Base-by-base conservation (phyloP, 1,140 invertebrate genomes). In the Oppia nitens region DNA sequence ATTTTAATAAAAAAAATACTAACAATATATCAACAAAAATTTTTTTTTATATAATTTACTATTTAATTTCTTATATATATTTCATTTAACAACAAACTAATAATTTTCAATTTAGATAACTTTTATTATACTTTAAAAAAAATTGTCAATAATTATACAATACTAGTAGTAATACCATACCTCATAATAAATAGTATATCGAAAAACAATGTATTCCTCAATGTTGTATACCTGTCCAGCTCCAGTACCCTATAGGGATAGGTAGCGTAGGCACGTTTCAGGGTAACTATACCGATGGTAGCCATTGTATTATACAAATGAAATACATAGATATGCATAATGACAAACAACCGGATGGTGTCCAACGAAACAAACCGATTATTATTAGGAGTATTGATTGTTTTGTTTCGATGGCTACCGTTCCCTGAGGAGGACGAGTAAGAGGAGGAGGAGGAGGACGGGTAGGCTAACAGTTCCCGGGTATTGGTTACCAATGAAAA, bases 221-320 rank as follows among this genome's bases (percentile, higher is more conserved):
- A 49, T 47, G 45, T 48, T 3, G 56, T 49, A 45, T 57, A 57
- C 17, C 56, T 40, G 25, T 57, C 56, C n/a, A 20, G n/a, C 11
- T 26, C 12, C n/a, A 57, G 12, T n/a, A 14, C 3, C 11, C n/a
- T 11, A 12, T 14, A 27, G 2, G 56, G 56, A 45, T 57, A 57
- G n/a, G 56, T 57, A 20, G 47, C 48, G n/a, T 49, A 57, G 14
- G 26, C 50, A 11, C 56, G 56, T 45, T 57, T 57, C 40, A 57
- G 32, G 12, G 56, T 49, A 9, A 57, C 56, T 20, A 51, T 23
- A 1, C 56, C 56, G 2, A 57, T 27, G 12, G 56, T 57, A n/a
- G 56, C 47, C 14, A 49, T 21, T 20, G 17, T 14, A 24, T 57
- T 57, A 23, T 49, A 57, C 29, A 48, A 57, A 40, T 57, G 20